These are phyloP conservation scores for Butorides virescens DNA, from an alignment of 2,113 vertebrate genomes.

Conservation along the genomic window DNA sequence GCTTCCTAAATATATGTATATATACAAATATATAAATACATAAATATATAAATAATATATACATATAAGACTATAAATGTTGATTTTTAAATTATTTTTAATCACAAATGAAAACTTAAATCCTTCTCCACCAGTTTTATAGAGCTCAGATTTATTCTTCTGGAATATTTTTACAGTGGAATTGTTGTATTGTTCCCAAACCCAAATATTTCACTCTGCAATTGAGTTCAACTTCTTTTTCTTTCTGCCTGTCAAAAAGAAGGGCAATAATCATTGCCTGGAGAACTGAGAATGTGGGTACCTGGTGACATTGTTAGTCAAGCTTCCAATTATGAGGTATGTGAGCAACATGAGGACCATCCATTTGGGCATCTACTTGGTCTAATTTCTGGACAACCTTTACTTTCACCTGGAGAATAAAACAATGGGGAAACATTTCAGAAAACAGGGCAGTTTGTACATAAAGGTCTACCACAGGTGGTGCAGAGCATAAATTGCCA, in stretches of 20 bases:
- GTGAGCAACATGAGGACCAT: not conserved
- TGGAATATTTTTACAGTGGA: not conserved
- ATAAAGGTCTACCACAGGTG: not conserved
- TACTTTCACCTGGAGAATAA: not conserved
- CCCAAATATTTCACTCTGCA: not conserved
- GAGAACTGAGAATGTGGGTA: not conserved
- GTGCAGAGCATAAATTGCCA: not conserved
- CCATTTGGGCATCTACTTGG: not conserved
- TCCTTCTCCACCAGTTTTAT: not conserved
- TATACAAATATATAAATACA: not conserved
- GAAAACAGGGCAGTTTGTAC: not conserved
- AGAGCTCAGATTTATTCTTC: not conserved
- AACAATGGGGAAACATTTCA: not conserved
- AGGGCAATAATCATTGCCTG: not conserved
- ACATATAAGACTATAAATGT: not conserved
- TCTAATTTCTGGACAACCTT: not conserved
- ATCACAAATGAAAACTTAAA: not conserved
- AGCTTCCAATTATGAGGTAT: not conserved
- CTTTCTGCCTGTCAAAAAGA: not conserved
- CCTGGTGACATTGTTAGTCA: not conserved
- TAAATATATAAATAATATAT: not conserved
- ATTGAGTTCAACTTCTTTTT: not conserved
- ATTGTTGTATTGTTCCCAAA: not conserved
- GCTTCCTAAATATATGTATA: not conserved
- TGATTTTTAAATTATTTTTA: not conserved